Conservation (phyloP, 2,113 vertebrate genomes). For the Elgaria multicarinata region DNA sequence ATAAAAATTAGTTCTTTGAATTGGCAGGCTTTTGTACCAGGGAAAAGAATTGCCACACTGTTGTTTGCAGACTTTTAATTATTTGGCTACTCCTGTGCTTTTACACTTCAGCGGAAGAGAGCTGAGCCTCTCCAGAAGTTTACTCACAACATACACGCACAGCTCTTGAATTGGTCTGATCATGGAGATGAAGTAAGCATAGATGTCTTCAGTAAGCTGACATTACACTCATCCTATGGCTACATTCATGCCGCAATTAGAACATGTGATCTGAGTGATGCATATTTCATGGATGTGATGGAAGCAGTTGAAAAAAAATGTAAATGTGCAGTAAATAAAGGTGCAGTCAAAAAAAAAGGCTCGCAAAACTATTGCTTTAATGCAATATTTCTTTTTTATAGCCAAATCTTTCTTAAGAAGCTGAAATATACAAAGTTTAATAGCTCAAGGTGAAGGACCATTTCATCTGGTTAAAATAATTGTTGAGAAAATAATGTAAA, state of each 20-base stretch:
- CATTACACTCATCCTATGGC: neutral
- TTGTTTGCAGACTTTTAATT: neutral
- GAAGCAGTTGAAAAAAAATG: conserved; percentile 27
- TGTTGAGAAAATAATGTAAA: conserved; percentile 4
- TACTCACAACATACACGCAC: too few relatives aligned
- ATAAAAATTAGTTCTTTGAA: neutral
- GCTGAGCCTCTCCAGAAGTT: neutral
- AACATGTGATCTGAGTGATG: neutral
- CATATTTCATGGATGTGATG: conserved; percentile 35
- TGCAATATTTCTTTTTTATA: neutral
- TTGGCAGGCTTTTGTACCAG: neutral
- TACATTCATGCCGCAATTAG: neutral
- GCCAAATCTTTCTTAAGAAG: conserved; percentile 20
- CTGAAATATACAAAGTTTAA: neutral
- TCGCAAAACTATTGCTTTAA: neutral
- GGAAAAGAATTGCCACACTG: neutral
- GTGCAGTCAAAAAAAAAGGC: too few relatives aligned
- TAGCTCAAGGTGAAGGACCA: neutral
- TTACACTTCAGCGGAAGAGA: neutral
- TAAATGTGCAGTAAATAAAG: conserved; percentile 7
- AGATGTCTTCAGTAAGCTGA: neutral
- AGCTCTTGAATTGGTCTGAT: neutral
- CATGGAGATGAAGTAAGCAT: neutral
- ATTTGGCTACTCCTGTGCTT: neutral
- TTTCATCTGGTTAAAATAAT: conserved; percentile 20